Conservation (phyloP, 2,888 invertebrate species). For the Parelbella ahira region DNA sequence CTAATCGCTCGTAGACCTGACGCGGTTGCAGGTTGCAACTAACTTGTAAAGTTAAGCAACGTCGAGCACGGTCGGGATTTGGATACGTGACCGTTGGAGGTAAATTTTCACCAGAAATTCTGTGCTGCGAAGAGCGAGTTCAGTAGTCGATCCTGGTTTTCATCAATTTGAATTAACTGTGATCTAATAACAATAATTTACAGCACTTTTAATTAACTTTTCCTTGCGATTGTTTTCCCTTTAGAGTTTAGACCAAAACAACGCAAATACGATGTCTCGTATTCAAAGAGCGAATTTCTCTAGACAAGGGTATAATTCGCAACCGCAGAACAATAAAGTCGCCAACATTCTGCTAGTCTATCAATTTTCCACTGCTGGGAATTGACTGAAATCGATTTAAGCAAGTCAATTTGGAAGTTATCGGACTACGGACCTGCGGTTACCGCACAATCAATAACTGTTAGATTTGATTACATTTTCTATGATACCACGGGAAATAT, state of each 20-base stretch:
- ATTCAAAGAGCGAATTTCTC: background rate
- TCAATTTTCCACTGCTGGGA: conserved; percentile 6
- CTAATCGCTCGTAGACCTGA: too few relatives aligned
- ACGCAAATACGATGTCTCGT: background rate
- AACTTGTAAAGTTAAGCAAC: too few relatives aligned
- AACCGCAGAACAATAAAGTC: conserved; percentile 8
- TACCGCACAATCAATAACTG: conserved; percentile 19
- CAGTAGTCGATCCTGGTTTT: too few relatives aligned
- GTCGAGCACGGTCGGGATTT: too few relatives aligned
- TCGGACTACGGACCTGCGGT: conserved; percentile 12
- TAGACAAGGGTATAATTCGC: conserved; percentile 2
- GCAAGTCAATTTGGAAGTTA: conserved; percentile 13
- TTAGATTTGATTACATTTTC: conserved; percentile 20
- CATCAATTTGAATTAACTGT: too few relatives aligned
- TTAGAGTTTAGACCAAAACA: background rate
- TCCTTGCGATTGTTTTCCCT: background rate
- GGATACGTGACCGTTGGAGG: too few relatives aligned
- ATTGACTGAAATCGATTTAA: conserved; percentile 11
- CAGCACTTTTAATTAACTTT: conserved; percentile 4
- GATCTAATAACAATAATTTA: too few relatives aligned
- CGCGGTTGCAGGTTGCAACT: too few relatives aligned
- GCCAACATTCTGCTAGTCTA: conserved; percentile 1
- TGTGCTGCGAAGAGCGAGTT: too few relatives aligned
- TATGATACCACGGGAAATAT: conserved; percentile 13
- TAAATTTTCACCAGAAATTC: too few relatives aligned